phyloP scores from a whole-genome alignment of 2,888 invertebrate genomes.

The Polyommatus icarus region DNA sequence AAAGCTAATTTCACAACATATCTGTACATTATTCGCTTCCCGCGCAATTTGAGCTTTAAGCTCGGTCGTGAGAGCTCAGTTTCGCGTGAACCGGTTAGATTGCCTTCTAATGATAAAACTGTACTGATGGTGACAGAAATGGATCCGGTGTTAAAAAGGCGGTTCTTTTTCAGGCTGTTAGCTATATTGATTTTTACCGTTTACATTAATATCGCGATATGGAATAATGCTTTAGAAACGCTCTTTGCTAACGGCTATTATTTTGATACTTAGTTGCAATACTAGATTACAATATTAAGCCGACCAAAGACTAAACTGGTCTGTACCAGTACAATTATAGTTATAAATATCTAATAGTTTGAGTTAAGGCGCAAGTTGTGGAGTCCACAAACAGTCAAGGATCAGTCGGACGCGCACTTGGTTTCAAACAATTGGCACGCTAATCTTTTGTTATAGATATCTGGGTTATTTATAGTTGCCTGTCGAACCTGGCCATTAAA shows the following conservation, averaged over 20 bases:
- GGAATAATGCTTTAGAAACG: neutral
- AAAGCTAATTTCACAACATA: constrained; percentile 39
- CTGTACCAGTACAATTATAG: neutral
- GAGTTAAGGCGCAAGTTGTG: neutral
- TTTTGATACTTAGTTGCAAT: neutral
- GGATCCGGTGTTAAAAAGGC: constrained; percentile 25
- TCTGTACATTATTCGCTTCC: constrained; percentile 34
- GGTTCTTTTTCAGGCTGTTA: neutral
- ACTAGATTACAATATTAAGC: neutral
- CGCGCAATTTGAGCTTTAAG: constrained; percentile 34
- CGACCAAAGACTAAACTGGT: neutral
- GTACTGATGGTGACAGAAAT: constrained; percentile 29
- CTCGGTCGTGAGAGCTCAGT: constrained; percentile 28
- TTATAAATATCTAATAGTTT: neutral
- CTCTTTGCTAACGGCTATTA: neutral
- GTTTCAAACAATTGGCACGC: neutral
- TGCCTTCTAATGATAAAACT: constrained; percentile 29
- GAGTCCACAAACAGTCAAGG: neutral
- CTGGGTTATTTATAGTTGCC: neutral
- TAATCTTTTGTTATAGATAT: neutral
- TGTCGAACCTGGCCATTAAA: neutral
- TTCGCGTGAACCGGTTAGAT: constrained; percentile 29
- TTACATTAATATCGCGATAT: neutral
- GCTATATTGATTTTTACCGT: neutral
- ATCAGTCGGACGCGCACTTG: neutral